Evolutionary conservation across 2,888 invertebrate species (phyloP).

Genomic region (Athetis lepigone): DNA sequence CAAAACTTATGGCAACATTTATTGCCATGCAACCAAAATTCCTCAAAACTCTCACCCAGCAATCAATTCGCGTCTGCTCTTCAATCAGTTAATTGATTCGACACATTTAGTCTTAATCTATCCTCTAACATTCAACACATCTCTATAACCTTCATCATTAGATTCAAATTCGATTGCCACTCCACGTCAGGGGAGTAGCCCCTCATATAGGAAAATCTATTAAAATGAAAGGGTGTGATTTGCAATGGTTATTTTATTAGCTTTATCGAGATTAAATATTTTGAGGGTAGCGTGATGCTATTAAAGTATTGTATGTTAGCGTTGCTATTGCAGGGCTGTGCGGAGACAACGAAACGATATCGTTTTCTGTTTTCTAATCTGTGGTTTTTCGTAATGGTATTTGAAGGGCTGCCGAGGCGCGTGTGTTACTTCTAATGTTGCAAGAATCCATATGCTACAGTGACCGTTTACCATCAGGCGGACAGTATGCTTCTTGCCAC

Average conservation of each 20-base stretch:
- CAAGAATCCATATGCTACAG: too few relatives aligned
- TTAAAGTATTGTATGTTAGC: slow-evolving; percentile 45
- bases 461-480: too few relatives aligned
- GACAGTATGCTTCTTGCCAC: too few relatives aligned
- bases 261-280: slow-evolving; percentile 82
- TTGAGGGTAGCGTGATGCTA: slow-evolving; percentile 65
- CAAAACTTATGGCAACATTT: too few relatives aligned
- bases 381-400: too few relatives aligned
- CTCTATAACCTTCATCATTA: slow-evolving; percentile 7
- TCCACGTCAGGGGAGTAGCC: slow-evolving; percentile 50
- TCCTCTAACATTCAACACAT: slow-evolving; percentile 32
- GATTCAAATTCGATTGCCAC: slow-evolving; percentile 36
- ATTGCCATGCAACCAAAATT: slow-evolving; percentile 34
- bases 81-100: slow-evolving; percentile 88
- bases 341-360: too few relatives aligned
- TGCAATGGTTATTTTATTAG: slow-evolving; percentile 88
- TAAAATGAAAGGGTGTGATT: slow-evolving; percentile 85
- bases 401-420: too few relatives aligned
- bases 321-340: slow-evolving; percentile 4
- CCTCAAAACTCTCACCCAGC: slow-evolving; percentile 45
- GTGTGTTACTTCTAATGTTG: too few relatives aligned
- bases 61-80: slow-evolving; percentile 64
- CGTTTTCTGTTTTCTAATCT: too few relatives aligned
- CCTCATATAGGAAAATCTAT: slow-evolving; percentile 76
- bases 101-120: slow-evolving; percentile 74